These are phyloP conservation scores for Tichodroma muraria DNA, from an alignment of 2,113 vertebrate species.

Conservation along the genomic window DNA sequence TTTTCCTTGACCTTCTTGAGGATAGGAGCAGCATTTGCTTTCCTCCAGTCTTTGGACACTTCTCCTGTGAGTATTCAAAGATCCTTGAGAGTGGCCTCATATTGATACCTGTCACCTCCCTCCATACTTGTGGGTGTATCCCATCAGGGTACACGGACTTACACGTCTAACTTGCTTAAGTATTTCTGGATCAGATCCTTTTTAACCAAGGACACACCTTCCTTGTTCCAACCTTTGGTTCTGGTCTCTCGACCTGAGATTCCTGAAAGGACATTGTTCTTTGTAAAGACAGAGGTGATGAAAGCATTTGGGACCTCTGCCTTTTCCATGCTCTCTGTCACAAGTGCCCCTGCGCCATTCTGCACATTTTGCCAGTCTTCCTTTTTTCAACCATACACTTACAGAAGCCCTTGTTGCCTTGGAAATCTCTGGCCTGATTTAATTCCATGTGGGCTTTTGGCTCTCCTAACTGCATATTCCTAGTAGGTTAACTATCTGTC, in stretches of 20 bases:
- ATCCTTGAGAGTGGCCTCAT: neutral
- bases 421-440: neutral
- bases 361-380: neutral
- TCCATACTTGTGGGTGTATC: neutral
- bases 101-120: neutral
- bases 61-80: neutral
- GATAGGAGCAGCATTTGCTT: neutral
- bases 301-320: neutral
- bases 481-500: neutral
- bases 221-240: neutral
- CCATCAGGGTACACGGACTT: neutral
- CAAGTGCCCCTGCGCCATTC: neutral
- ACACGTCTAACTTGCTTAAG: neutral
- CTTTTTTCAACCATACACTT: neutral
- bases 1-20: neutral
- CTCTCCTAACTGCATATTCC: neutral
- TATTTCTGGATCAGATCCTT: neutral
- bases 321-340: neutral
- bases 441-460: neutral
- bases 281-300: neutral
- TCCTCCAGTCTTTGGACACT: neutral
- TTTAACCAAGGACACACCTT: neutral
- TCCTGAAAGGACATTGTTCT: neutral
- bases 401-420: neutral
- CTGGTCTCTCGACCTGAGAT: neutral